Conservation (phyloP, 2,113 vertebrate genomes). For the Progne subis region DNA sequence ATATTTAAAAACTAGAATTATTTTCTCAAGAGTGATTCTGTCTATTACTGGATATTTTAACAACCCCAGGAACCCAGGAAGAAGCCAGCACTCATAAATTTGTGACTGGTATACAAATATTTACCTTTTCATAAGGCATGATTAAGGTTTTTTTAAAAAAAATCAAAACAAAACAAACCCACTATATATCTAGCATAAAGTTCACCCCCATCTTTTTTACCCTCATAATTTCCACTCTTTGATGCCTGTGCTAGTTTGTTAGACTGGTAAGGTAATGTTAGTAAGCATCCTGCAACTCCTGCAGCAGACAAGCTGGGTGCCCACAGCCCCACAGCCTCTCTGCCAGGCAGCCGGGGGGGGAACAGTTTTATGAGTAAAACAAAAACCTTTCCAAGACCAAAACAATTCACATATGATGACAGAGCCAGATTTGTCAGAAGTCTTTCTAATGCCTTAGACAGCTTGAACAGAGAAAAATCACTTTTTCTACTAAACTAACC, state of each 20-base stretch:
- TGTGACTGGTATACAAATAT: not conserved
- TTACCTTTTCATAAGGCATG: slow-evolving; percentile 1
- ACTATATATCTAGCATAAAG: not conserved
- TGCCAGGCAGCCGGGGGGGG: fast-evolving
- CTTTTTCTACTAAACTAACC: not conserved
- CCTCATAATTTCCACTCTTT: not conserved
- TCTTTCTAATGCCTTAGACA: not conserved
- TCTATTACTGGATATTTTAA: slow-evolving; percentile 30
- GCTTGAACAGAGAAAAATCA: not conserved
- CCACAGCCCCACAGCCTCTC: not conserved
- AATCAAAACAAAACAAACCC: not conserved
- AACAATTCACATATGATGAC: not conserved
- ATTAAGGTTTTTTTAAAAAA: not conserved
- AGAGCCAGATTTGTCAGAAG: not conserved
- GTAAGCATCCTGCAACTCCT: not conserved
- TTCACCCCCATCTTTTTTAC: not conserved
- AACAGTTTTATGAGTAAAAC: not conserved
- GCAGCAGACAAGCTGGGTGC: not conserved
- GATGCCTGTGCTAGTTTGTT: not conserved
- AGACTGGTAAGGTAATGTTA: not conserved
- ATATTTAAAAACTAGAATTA: slow-evolving; percentile 40
- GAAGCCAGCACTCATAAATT: slow-evolving; percentile 23
- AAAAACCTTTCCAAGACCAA: not conserved
- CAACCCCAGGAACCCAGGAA: not conserved
- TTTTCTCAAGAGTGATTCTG: not conserved